These are phyloP conservation scores for Dipodomys ordii DNA, from an alignment of 2,113 vertebrate species.

Conservation along the genomic window DNA sequence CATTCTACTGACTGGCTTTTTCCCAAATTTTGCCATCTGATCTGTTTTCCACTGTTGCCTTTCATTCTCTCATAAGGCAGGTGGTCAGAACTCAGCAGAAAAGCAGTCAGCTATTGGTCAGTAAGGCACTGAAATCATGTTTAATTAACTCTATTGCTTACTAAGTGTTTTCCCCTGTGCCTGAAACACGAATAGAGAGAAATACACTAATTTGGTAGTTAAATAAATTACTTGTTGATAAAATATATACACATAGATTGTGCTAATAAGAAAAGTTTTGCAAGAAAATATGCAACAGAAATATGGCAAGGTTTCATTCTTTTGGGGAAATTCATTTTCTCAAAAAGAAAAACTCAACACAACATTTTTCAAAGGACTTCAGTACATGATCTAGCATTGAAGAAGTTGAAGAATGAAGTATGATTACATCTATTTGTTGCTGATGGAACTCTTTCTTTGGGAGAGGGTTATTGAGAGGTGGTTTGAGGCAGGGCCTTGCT, in stretches of 20 bases:
- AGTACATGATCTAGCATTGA: neutral
- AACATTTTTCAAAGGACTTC: slow-evolving; percentile 13
- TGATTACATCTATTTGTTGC: neutral
- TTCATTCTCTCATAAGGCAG: slow-evolving; percentile 65
- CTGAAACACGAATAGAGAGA: neutral
- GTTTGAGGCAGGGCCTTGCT: too few relatives aligned
- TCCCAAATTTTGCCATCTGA: slow-evolving; percentile 76
- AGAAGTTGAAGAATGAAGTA: neutral
- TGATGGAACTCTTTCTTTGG: neutral
- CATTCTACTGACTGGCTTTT: slow-evolving; percentile 68
- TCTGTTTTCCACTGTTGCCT: slow-evolving; percentile 63
- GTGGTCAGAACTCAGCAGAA: slow-evolving; percentile 55
- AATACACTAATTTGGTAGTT: neutral
- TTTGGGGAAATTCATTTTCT: slow-evolving; percentile 7
- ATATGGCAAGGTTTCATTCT: neutral
- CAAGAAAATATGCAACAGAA: neutral
- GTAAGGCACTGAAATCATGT: slow-evolving; percentile 22
- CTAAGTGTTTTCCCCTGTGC: neutral
- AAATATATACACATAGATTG: neutral
- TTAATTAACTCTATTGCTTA: slow-evolving; percentile 7
- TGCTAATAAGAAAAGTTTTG: neutral
- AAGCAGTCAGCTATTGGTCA: slow-evolving; percentile 52
- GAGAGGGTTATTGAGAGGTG: too few relatives aligned
- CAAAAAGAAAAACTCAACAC: neutral
- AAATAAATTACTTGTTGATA: slow-evolving; percentile 21